Percentiles rank a stretch among this genome's conserved stretches.
These are phyloP conservation scores for Kryptopterus vitreolus DNA, from an alignment of 2,797 vertebrate species.

Conservation along the genomic window DNA sequence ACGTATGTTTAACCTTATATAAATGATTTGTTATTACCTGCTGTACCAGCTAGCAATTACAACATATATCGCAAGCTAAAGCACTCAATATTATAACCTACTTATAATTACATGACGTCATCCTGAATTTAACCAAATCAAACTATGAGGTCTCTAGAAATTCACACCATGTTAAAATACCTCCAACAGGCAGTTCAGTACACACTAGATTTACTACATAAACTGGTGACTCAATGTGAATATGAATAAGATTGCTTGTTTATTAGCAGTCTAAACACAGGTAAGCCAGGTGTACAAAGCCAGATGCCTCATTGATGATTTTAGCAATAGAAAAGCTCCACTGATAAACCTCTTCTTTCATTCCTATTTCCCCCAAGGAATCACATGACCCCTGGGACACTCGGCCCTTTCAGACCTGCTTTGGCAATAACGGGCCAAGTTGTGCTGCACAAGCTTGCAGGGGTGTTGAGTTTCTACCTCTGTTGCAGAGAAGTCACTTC, in stretches of 20 bases:
- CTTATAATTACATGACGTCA: not conserved
- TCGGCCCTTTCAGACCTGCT: slow-evolving; percentile 26
- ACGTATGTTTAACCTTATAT: no score
- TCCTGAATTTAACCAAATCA: not conserved
- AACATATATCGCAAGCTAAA: not conserved
- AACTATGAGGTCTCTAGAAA: not conserved
- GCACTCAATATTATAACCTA: not conserved
- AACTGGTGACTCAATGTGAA: not conserved
- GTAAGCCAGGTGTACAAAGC: slow-evolving; percentile 31
- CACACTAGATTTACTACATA: not conserved
- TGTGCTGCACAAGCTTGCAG: slow-evolving; percentile 13
- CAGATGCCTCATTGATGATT: slow-evolving; percentile 35
- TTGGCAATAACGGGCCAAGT: slow-evolving; percentile 11
- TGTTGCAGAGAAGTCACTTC: not conserved
- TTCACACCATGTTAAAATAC: not conserved
- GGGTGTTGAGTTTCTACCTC: slow-evolving; percentile 3
- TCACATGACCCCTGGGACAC: slow-evolving; percentile 37
- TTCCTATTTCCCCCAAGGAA: slow-evolving; percentile 3
- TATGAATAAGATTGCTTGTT: not conserved
- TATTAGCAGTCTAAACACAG: slow-evolving; percentile 41
- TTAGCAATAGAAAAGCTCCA: slow-evolving; percentile 16
- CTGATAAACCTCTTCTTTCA: slow-evolving; percentile 30
- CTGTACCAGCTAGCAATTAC: no score
- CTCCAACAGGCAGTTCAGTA: not conserved
- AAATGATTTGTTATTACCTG: no score